Base-by-base conservation (phyloP, 2,888 invertebrate genomes). In the Rotaria socialis region DNA sequence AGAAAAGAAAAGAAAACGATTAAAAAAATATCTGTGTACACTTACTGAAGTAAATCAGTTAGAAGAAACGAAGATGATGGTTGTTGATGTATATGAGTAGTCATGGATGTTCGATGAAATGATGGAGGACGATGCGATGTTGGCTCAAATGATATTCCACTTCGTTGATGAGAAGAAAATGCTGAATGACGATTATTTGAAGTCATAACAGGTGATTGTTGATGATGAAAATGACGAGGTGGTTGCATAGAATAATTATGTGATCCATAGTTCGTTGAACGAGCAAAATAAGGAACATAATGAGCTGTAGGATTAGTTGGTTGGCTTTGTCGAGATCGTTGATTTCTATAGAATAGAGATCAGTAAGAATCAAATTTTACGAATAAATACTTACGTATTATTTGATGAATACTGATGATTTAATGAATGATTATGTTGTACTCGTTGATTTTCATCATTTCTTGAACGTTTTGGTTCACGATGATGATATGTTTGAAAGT, bases 41-140 rank as follows among this genome's bases (percentile, higher is more conserved):
- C n/a, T 60, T 60, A 60, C 60, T 60, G 60, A 60, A 60, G 60
- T 60, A 60, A 60, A 60, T 60, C 14, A 60, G 27, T 60, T 27
- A 60, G 27, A 60, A 60, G n/a, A 60, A 60, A 60, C n/a, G 60
- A n/a, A n/a, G 60, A 3, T 3, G 60, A 60, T 27, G 60, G 27
- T 27, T 27, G 60, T 60, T 60, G 60, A 60, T 60, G 27, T 27
- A 60, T 11, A 27, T 60, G 60, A n/a, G 60, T 60, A 60, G 60
- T n/a, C 60, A 60, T 60, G 7, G 60, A 60, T 27, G 60, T 60
- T 60, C n/a, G 60, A n/a, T 60, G 60, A 60, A 60, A n/a, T 27
- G 14, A 2, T 27, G 60, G 14, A 60, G 27, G 27, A 60, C n/a
- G 60, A 27, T 60, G n/a, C 27, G 27, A 4, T 60, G 27, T 10